phyloP scores from a whole-genome alignment of 2,888 invertebrate genomes.

The Minunthozetes semirufus region DNA sequence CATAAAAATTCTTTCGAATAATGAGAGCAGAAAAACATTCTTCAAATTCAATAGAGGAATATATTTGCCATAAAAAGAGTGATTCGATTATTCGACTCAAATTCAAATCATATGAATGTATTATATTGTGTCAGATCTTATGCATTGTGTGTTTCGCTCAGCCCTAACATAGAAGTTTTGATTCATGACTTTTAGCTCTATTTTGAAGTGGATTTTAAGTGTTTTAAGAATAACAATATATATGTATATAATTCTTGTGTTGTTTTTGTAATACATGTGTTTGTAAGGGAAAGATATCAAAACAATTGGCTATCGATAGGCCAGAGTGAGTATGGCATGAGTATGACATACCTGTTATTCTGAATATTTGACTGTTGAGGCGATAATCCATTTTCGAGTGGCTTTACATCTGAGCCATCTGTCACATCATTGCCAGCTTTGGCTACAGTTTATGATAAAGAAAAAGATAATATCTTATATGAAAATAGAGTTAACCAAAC shows the following conservation, averaged over 20 bases:
- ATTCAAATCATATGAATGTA: neutral
- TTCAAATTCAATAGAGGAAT: neutral
- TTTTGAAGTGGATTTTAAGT: constrained; percentile 29
- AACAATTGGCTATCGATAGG: constrained; percentile 13
- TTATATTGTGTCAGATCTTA: neutral
- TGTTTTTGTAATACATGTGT: constrained; percentile 27
- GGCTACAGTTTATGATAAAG: constrained; percentile 12
- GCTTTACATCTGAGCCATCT: constrained; percentile 28
- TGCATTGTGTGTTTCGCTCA: neutral
- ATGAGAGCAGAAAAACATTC: neutral
- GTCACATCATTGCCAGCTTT: constrained; percentile 27
- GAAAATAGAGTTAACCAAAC: constrained; percentile 19
- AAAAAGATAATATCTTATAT: constrained; percentile 24
- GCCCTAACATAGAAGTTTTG: neutral
- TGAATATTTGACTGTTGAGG: constrained; percentile 28
- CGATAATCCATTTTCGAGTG: constrained; percentile 31
- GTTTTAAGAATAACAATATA: neutral
- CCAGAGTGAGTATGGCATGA: neutral
- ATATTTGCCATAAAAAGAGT: neutral
- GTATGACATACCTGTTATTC: constrained; percentile 24
- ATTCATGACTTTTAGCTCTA: neutral
- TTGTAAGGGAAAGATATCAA: neutral
- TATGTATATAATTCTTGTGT: neutral
- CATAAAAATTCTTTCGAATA: neutral
- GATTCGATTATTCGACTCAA: neutral